Conservation (phyloP, 2,888 invertebrate species). For the Caenorhabditis sp. region DNA sequence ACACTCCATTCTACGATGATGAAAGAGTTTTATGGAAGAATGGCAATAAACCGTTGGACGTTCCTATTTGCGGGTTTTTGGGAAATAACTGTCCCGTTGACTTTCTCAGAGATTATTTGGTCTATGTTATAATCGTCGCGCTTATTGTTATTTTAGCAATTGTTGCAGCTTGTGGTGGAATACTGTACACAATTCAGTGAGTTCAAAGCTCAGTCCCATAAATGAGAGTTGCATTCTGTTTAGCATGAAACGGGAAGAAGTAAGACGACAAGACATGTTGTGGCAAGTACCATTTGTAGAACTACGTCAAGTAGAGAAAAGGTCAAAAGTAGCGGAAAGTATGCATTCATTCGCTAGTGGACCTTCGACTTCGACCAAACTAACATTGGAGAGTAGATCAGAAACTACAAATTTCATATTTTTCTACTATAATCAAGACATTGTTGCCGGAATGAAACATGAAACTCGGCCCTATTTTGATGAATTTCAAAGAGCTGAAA, state of each 20-base stretch:
- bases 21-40: conserved; percentile 26
- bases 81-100: conserved; percentile 42
- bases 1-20: conserved; percentile 9
- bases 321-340: conserved; percentile 26
- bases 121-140: conserved; percentile 30
- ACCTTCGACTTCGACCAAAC: conserved; percentile 42
- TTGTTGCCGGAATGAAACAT: conserved; percentile 43
- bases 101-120: conserved; percentile 44
- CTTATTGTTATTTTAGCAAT: conserved; percentile 35
- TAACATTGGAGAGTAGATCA: conserved; percentile 38
- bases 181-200: conserved; percentile 26
- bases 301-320: conserved; percentile 10
- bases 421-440: conserved; percentile 18
- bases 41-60: conserved; percentile 27
- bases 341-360: conserved; percentile 44
- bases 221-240: too few relatives aligned
- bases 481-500: conserved; percentile 15
- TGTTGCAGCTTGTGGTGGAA: conserved; percentile 22
- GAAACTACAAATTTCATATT: conserved; percentile 31
- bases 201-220: not conserved
- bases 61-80: conserved; percentile 42
- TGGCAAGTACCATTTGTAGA: conserved; percentile 45
- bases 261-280: conserved; percentile 37
- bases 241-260: conserved; percentile 38
- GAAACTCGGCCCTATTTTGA: conserved; percentile 14